Evolutionary conservation across 2,113 vertebrate species (phyloP).

Genomic region (Charina bottae): DNA sequence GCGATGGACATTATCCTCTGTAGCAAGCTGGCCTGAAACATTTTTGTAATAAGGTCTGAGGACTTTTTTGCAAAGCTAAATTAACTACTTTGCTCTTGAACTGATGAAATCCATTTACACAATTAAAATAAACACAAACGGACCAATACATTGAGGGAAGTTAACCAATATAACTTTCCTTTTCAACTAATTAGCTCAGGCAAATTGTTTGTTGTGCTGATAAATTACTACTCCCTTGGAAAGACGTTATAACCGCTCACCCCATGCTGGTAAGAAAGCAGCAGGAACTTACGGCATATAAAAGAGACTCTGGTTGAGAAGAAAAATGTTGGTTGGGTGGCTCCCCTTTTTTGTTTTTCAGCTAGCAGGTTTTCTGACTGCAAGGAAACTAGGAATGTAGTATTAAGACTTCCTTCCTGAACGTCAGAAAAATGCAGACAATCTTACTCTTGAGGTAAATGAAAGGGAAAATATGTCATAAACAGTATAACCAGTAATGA

Average conservation of each 20-base stretch:
- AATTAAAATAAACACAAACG: not conserved
- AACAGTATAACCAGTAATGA: not conserved
- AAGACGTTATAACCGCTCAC: not conserved
- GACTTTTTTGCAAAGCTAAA: not conserved
- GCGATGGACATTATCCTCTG: not conserved
- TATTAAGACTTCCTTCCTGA: not conserved
- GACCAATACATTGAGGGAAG: not conserved
- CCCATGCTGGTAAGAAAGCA: constrained; percentile 26
- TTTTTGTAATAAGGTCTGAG: not conserved
- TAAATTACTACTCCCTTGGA: constrained; percentile 22
- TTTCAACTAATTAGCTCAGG: constrained; percentile 11
- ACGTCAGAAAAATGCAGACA: not conserved
- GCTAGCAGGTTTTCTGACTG: not conserved
- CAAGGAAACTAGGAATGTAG: not conserved
- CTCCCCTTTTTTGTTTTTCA: not conserved
- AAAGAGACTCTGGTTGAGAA: not conserved
- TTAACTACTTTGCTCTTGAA: constrained; percentile 6
- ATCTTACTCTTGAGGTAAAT: not conserved
- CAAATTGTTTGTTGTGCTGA: constrained; percentile 24
- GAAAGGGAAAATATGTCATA: not conserved
- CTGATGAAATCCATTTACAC: not conserved
- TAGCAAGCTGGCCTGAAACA: not conserved
- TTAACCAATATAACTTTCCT: constrained; percentile 3
- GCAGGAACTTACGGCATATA: not conserved
- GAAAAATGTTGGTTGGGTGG: not conserved